A percentile compares a stretch with the other conserved stretches of the same genome.
Conservation (phyloP, 2,113 vertebrate species). For the Miniopterus natalensis region DNA sequence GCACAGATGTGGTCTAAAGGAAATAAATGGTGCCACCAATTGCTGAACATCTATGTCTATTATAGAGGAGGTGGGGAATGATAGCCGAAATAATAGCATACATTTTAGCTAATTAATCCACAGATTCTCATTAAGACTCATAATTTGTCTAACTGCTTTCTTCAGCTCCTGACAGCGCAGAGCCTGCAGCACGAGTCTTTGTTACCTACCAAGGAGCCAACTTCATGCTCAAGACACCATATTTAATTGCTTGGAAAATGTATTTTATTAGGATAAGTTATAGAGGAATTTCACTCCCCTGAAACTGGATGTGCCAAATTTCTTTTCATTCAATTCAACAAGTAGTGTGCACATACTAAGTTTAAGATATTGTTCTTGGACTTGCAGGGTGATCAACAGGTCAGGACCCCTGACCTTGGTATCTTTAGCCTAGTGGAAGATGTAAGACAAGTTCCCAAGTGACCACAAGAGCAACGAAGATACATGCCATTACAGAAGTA, state of each 20-base stretch:
- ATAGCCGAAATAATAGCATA: neutral
- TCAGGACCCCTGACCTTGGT: conserved; percentile 10
- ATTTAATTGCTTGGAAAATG: neutral
- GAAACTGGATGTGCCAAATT: neutral
- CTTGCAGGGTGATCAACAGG: neutral
- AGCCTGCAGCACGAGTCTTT: neutral
- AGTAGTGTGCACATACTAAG: neutral
- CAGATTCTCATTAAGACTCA: neutral
- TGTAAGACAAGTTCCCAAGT: conserved; percentile 59
- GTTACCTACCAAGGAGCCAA: neutral
- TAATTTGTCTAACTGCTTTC: neutral
- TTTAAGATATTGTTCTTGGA: conserved; percentile 56
- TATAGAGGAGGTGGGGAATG: neutral
- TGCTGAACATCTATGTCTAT: neutral
- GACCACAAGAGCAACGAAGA: conserved; percentile 57
- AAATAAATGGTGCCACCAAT: neutral
- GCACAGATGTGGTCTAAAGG: neutral
- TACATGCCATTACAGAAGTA: conserved; percentile 57
- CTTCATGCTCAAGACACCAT: neutral
- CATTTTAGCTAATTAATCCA: conserved; percentile 11
- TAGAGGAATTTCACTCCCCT: conserved; percentile 9
- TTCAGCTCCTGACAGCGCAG: neutral
- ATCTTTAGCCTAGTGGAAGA: conserved; percentile 3
- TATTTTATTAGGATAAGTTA: neutral
- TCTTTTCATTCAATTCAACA: conserved; percentile 45